Percentiles rank a stretch among this genome's conserved stretches.
Conservation (phyloP, 2,797 vertebrate species). For the Phoxinus dragarum region DNA sequence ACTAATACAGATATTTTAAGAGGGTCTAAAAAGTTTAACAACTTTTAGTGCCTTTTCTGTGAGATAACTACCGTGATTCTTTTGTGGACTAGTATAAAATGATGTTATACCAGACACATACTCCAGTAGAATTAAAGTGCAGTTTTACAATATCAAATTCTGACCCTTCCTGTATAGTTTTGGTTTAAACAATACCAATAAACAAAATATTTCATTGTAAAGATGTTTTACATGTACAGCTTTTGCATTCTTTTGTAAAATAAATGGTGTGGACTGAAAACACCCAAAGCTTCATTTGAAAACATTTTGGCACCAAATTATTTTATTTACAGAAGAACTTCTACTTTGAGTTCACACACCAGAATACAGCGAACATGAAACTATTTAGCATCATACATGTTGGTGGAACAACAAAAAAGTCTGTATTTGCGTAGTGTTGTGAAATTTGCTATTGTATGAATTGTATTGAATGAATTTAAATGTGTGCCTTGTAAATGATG, state of each 20-base stretch:
- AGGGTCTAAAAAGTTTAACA: not conserved
- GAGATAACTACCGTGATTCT: not conserved
- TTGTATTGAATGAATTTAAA: not conserved
- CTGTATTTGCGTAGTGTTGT: not conserved
- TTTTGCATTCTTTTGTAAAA: conserved; percentile 35
- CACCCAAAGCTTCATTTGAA: not conserved
- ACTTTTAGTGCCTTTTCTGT: conserved; percentile 26
- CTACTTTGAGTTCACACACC: not conserved
- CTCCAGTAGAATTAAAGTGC: not conserved
- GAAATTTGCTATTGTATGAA: not conserved
- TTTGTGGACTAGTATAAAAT: not conserved
- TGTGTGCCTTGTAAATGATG: not conserved
- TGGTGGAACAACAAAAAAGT: not conserved
- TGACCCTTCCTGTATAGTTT: not conserved
- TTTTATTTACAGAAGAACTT: conserved; percentile 35
- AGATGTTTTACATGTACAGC: conserved; percentile 17
- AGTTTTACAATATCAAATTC: not conserved
- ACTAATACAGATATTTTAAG: not conserved
- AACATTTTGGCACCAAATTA: conserved; percentile 3
- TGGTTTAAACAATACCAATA: not conserved
- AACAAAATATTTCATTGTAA: not conserved
- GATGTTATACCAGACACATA: not conserved
- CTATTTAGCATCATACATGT: not conserved
- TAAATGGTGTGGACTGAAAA: conserved; percentile 1
- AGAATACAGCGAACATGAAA: not conserved